A percentile compares a stretch with the other conserved stretches of the same genome.
Evolutionary conservation across 2,113 vertebrate genomes (phyloP).

Genomic region (Electrona antarctica): DNA sequence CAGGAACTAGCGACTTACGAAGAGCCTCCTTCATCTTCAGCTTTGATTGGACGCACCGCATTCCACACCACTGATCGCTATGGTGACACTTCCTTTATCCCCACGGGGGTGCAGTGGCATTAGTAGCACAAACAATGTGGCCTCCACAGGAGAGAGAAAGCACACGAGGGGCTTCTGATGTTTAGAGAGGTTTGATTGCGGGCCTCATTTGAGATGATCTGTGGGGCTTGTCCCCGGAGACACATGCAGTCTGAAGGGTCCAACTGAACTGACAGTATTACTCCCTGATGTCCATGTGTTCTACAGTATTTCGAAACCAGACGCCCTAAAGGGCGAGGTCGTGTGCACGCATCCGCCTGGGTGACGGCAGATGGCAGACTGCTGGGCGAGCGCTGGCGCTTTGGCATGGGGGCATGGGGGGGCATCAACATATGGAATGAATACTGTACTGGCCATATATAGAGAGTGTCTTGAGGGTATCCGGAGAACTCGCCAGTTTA

Average conservation of each 20-base stretch:
- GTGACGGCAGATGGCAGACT: too few species aligned
- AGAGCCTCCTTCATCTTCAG: slow-evolving; percentile 17
- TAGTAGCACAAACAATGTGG: slow-evolving; percentile 29
- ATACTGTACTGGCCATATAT: too few species aligned
- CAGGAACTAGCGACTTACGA: slow-evolving; percentile 17
- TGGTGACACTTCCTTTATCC: slow-evolving; percentile 29
- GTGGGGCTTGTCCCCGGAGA: not conserved
- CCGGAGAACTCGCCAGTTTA: too few species aligned
- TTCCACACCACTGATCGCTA: slow-evolving; percentile 17
- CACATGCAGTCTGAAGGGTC: slow-evolving; percentile 14
- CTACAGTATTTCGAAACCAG: not conserved
- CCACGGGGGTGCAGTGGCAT: slow-evolving; percentile 16
- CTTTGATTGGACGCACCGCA: slow-evolving; percentile 16
- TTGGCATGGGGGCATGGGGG: too few species aligned
- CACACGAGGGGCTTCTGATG: slow-evolving; percentile 13
- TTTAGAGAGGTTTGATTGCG: slow-evolving; percentile 10
- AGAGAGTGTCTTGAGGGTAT: too few species aligned
- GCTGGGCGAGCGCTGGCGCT: too few species aligned
- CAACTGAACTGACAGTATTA: not conserved
- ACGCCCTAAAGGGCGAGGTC: too few species aligned
- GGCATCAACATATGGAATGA: too few species aligned
- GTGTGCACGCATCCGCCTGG: too few species aligned
- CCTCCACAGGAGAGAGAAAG: slow-evolving; percentile 14
- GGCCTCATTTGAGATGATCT: slow-evolving; percentile 16
- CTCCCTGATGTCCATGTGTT: not conserved